Base-by-base conservation (phyloP, 2,113 vertebrate genomes). In the Fregetta grallaria region DNA sequence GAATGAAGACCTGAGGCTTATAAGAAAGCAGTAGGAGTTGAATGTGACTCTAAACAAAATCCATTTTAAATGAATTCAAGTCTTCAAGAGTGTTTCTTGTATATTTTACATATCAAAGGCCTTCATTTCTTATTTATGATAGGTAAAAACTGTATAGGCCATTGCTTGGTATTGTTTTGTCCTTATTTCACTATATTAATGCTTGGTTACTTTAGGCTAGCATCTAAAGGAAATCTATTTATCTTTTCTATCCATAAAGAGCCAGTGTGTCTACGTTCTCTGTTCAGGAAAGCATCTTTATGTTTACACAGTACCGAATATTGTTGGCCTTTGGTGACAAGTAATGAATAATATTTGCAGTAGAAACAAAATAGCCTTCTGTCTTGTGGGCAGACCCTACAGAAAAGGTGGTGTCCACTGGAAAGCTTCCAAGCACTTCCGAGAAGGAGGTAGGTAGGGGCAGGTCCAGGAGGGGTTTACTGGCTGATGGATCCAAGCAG, bases 1-100 rank as follows among this genome's bases (percentile, higher is more conserved):
- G 94, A 97, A 91, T 74, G 50, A 96, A 96, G 95, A 97, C 97
- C 89, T 80, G 84, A 97, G 97, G 90, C 93, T 96, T 59, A 34
- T 95, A 86, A 96, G 91, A 92, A 96, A 91, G 94, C 78, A 59
- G 84, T 32, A 50, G 52, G 91, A 92, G 68, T 93, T 97, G 91
- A 91, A 97, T 98, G 96, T 87, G 75, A 77, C 82, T 98, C 95
- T 96, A 97, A 98, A 98, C 94, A 98, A 97, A 94, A 97, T 97
- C 94, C 87, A 70, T 96, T 97, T 97, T 23, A 96, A 97, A 96
- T 87, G n/a, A 96, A 96, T 98, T 96, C 23, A 38, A 88, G 92
- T 93, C 91, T 97, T 38, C 87, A 63, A 79, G 79, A 94, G 81
- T 63, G 63, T 86, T 90, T 68, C 88, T 94, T 96, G 71, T 89